These are phyloP conservation scores for Elephas maximus DNA, from an alignment of 2,113 vertebrate species.

Conservation along the genomic window DNA sequence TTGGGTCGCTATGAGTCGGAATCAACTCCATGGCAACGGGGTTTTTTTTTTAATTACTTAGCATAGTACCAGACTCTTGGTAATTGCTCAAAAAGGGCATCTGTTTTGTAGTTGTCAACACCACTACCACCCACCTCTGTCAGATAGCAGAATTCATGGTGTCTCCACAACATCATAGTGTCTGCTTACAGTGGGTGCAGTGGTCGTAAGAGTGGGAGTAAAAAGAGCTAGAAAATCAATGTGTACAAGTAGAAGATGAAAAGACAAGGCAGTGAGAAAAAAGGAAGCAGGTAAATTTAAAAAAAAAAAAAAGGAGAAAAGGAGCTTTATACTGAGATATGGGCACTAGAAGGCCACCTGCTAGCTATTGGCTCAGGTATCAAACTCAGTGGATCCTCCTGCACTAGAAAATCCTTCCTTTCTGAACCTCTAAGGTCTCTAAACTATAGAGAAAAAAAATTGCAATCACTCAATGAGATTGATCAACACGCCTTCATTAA, in stretches of 20 bases:
- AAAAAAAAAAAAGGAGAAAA: background rate
- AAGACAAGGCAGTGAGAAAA: background rate
- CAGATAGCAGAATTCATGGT: background rate
- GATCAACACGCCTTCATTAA: slow-evolving; percentile 49
- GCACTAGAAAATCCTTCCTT: background rate
- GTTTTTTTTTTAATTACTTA: background rate
- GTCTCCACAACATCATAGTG: background rate
- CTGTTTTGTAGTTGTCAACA: background rate
- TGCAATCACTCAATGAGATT: slow-evolving; percentile 32
- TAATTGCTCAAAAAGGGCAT: background rate
- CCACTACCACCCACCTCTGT: background rate
- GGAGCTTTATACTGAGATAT: background rate
- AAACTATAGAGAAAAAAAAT: background rate
- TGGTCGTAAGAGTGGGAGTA: background rate
- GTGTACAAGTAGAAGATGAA: background rate
- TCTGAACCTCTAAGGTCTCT: background rate
- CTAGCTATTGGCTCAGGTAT: background rate
- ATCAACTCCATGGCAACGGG: too few relatives aligned
- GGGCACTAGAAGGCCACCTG: background rate
- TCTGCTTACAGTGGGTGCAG: background rate
- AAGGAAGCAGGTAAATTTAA: background rate
- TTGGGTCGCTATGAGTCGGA: too few relatives aligned
- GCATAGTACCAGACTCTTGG: background rate
- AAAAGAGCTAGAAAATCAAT: background rate
- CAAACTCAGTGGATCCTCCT: background rate